Base-by-base conservation (phyloP, 2,888 invertebrate species). In the Acanthococcus lagerstroemiae region DNA sequence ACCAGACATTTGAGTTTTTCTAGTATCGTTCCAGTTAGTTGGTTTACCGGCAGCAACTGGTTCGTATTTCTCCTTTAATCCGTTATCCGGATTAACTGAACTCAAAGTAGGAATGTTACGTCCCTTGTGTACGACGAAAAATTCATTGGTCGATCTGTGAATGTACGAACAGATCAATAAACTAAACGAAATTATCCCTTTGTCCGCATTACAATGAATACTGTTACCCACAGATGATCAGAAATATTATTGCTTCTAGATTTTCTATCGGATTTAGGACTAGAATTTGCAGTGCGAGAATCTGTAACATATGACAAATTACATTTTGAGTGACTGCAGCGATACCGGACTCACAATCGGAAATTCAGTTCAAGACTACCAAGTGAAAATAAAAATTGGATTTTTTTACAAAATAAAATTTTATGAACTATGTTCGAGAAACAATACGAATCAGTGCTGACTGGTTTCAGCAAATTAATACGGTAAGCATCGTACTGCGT, bases 71-170 rank as follows among this genome's bases (percentile, higher is more conserved):
- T 55, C 55, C 46, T 55, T 55, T 45, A 26, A 46, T 46, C 45
- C 9, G 72, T 76, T 77, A 46, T 66, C 66, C 17, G 78, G 77
- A 71, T 80, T 78, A 48, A 82, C 79, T 45, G 88, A 84, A 76
- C 85, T 83, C 69, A 88, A 76, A 24, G 92, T 92, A 58, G 90
- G 87, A 73, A 91, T 83, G 70, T 84, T 87, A 73, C 84, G 82
- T 55, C 86, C 86, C 70, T 87, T 82, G 77, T 92, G 90, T 68
- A 90, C 90, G 52, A 90, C 86, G 77, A 89, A 92, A 71, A 84
- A 84, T 63, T 87, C 87, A 6, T 84, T 80, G 69, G 78, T 78
- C 26, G 66, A 58, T 37, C 78, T 76, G 26, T 57, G 19, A 45
- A 45, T 45, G 15, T 5, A 15, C 19, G 19, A 45, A 17, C 15